Base-by-base conservation (phyloP, 2,888 invertebrate species). In the Drosophila bunnanda region DNA sequence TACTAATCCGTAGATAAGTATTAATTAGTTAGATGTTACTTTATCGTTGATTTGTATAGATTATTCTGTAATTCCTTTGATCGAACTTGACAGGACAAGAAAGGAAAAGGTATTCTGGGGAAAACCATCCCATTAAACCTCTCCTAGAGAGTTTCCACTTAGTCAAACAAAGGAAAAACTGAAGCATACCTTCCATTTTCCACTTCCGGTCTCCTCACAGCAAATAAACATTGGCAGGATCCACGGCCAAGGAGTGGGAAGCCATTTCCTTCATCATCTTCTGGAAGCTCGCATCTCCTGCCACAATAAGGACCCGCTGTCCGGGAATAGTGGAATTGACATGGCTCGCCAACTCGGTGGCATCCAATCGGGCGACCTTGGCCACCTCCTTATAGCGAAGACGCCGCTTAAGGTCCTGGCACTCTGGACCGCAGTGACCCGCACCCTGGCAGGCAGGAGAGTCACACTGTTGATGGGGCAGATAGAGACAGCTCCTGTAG, bases 401-500 rank as follows among this genome's bases (percentile, higher is more conserved):
- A 7, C 72, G 73, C 2, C 60, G 68, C 36, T 64, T 70, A 53
- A 92, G 79, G 41, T 82, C 75, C 8, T 48, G 39, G 53, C 92
- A 91, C 1, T 61, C 53, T 32, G 56, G 57, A 0, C 15, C 39
- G 43, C 84, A 86, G 12, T 48, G 46, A 2, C 43, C 59, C 0
- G 50, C 34, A 8, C 52, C 36, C 22, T n/a, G 28, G n/a, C 79
- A 80, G 25, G 34, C 58, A 0, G 4, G 6, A 5, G 59, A 69
- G 2, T 4, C 66, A 62, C 91, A 91, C 1, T 68, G 44, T 46
- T 90, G 91, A 78, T 92, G 91, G 2, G 93, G 93, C 53, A 96
- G 79, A 92, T 94, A 95, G 75, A 96, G 92, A 44, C 93, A 92
- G 76, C 94, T 94, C n/a, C 92, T 92, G 89, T 96, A 97, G 92